A percentile compares a stretch with the other conserved stretches of the same genome.
These are phyloP conservation scores for Lasioglossum leucozonium DNA, from an alignment of 2,888 invertebrate genomes.

Conservation along the genomic window DNA sequence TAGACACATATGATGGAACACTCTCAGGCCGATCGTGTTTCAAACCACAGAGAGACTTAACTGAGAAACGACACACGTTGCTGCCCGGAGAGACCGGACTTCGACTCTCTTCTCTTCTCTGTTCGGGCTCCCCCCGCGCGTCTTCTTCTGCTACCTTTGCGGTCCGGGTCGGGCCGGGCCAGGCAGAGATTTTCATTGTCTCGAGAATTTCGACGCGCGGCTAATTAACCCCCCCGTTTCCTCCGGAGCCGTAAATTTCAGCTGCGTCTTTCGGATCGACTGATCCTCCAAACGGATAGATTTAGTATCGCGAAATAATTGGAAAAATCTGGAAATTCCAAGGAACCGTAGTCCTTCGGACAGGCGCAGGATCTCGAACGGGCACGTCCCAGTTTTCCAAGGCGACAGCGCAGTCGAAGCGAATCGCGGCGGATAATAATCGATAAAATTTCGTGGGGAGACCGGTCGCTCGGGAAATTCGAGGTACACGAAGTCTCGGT, in stretches of 20 bases:
- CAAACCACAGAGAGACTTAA: constrained; percentile 83
- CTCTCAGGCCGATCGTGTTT: constrained; percentile 85
- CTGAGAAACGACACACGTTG: constrained; percentile 78
- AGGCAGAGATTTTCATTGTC: constrained; percentile 72
- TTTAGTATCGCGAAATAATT: too few species aligned
- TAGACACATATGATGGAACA: constrained; percentile 84
- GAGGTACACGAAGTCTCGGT: constrained; percentile 19
- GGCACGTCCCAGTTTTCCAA: background rate
- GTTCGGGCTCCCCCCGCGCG: constrained; percentile 2
- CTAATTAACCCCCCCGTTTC: too few species aligned
- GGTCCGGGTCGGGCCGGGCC: constrained; percentile 35
- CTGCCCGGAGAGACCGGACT: constrained; percentile 59
- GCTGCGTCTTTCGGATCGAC: too few species aligned
- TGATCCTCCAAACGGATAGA: too few species aligned
- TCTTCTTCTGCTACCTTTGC: constrained; percentile 23
- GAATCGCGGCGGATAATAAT: background rate
- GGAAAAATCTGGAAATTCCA: too few species aligned
- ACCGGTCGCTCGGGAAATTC: constrained; percentile 16
- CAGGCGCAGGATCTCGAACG: background rate
- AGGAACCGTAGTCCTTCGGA: background rate
- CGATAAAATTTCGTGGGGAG: background rate
- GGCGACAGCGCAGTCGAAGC: background rate
- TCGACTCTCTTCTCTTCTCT: constrained; percentile 40
- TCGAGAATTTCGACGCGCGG: constrained; percentile 24
- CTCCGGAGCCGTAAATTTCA: too few species aligned